Conservation (phyloP, 2,113 vertebrate genomes). For the Alethe diademata region DNA sequence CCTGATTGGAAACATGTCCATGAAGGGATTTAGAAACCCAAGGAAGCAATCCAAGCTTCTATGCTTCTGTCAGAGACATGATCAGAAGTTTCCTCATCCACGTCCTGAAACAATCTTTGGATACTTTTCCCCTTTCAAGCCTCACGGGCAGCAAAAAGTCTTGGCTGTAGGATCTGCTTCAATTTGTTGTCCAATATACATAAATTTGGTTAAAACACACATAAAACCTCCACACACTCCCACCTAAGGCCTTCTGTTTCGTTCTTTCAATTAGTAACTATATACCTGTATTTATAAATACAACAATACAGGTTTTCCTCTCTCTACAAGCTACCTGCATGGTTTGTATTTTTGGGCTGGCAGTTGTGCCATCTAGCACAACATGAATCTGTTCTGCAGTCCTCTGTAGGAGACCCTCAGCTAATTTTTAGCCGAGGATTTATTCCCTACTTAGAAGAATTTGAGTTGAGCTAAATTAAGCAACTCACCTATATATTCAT, state of each 20-base stretch:
- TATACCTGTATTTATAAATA: constrained; percentile 76
- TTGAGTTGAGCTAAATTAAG: background rate
- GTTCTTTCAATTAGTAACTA: background rate
- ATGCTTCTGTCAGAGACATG: background rate
- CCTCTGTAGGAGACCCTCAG: background rate
- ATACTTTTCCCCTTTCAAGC: background rate
- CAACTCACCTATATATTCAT: background rate
- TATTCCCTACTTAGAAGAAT: background rate
- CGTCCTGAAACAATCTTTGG: background rate
- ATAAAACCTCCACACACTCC: background rate
- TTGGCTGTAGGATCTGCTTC: background rate
- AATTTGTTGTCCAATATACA: background rate
- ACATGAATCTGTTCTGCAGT: background rate
- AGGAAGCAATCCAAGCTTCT: background rate
- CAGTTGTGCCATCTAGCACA: background rate
- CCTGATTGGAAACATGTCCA: background rate
- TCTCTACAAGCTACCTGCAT: constrained; percentile 77
- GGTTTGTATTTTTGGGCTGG: background rate
- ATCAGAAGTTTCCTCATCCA: background rate
- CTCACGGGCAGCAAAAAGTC: background rate
- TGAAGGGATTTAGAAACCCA: background rate
- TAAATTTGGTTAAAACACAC: background rate
- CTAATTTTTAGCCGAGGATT: background rate
- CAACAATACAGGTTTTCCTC: constrained; percentile 76
- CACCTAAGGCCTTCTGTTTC: background rate